Evolutionary conservation across 2,888 invertebrate genomes (phyloP), one percentile per base, ranked within the genome.

Genomic region (Eupithecia subfuscata): DNA sequence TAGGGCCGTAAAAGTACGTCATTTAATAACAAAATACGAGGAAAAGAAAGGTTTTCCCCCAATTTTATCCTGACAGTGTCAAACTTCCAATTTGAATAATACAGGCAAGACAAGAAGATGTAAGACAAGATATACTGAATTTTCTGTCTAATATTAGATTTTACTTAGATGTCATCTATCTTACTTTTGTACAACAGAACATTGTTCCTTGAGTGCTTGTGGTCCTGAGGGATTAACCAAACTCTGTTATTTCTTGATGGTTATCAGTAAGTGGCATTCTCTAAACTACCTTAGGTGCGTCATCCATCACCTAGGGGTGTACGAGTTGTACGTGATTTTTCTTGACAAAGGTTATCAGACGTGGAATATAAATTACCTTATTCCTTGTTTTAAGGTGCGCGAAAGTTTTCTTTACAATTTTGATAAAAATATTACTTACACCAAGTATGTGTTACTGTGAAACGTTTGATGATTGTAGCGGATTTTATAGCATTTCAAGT

Each of bases 221-320:
- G 64, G 34, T 11, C 64, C 40, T 37, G 12, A 37, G n/a, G 65
- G 65, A 40, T 6, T n/a, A 12, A 1, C 34, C 18, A 40, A n/a
- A n/a, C 9, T n/a, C 11, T 6, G 22, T 60, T 60, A 22, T 67
- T 3, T 40, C 40, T n/a, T 37, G 65, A 67, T 67, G 30, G 4
- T 14, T 67, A 67, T 40, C 65, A 67, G 22, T 67, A n/a, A 40
- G 37, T 67, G 65, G 9, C 37, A 67, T 37, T 11, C n/a, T 40
- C 9, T 40, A 67, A 67, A 37, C 18, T 40, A 37, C n/a, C 34
- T n/a, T 5, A n/a, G 52, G 52, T 22, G 52, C 65, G 25, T 60
- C 25, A 60, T 60, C 60, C 25, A 25, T 25, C 60, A 60, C 60
- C 12, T 25, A 60, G 22, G n/a, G 4, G 3, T 56, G 22, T 56